phyloP scores from a whole-genome alignment of 2,797 vertebrate genomes.

The Heterohyrax brucei region DNA sequence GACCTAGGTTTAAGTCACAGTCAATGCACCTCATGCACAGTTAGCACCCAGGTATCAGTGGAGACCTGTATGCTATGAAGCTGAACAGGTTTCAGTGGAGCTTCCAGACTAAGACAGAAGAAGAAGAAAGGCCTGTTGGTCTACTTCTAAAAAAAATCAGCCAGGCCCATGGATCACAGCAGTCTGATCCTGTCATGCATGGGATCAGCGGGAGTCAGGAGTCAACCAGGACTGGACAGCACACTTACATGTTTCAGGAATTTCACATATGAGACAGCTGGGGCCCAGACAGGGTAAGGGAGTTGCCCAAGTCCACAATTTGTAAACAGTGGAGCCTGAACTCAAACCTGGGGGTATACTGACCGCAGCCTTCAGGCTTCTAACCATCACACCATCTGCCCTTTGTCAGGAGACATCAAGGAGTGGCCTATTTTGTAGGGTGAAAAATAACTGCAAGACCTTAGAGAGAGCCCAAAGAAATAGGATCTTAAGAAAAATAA shows the following conservation, averaged over 20 bases:
- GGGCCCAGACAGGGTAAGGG: slow-evolving; percentile 25
- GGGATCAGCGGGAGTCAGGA: not conserved
- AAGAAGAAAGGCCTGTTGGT: not conserved
- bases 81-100: not conserved
- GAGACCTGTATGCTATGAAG: not conserved
- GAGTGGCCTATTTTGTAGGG: slow-evolving; percentile 30
- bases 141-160: not conserved
- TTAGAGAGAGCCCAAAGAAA: slow-evolving; percentile 49
- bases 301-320: not conserved
- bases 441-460: slow-evolving; percentile 50
- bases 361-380: not conserved
- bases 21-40: not conserved
- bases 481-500: slow-evolving; percentile 65
- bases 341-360: not conserved
- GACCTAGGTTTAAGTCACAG: not conserved
- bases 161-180: not conserved
- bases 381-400: not conserved
- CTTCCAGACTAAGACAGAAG: not conserved
- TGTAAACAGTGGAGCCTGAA: slow-evolving; percentile 10
- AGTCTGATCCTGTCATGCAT: not conserved
- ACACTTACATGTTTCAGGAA: not conserved
- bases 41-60: not conserved
- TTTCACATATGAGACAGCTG: slow-evolving; percentile 41
- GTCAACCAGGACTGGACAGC: not conserved
- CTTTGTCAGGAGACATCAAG: slow-evolving; percentile 25